Base-by-base conservation (phyloP, 2,113 vertebrate genomes). In the Lophochroa leadbeateri region DNA sequence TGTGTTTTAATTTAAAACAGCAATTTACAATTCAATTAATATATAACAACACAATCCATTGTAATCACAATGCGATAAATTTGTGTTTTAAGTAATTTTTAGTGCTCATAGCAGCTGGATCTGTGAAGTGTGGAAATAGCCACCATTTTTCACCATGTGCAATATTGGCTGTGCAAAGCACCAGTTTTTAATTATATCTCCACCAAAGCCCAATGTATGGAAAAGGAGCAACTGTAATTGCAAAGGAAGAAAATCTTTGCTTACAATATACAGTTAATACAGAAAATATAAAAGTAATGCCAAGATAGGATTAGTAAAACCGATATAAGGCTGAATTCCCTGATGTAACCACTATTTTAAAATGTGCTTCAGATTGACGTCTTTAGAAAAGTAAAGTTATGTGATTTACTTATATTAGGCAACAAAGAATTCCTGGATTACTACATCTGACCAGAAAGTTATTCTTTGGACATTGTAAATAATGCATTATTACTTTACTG, bases 61-160 rank as follows among this genome's bases (percentile, higher is more conserved):
- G 96, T 93, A 97, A 97, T 97, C 97, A 92, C 92, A 91, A 88
- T 82, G 95, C 95, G 60, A 98, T 97, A 97, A 96, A 97, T 98
- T 97, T 97, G 96, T 96, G 95, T 97, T 98, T 97, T 98, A 98
- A 98, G 97, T 98, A 97, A 98, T 98, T 98, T 98, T 98, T 98
- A 98, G 97, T 97, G 97, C 95, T 97, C 86, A 80, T 44, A 98
- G 97, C 97, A 97, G 96, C 97, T 97, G 97, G 97, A 92, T 94
- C 98, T 98, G 94, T 97, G 97, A 96, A 97, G 97, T 98, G 98
- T 98, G 97, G 96, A 98, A 98, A 98, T 98, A 97, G 96, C 97
- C 96, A 90, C 94, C 97, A 96, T 98, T 98, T 98, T 98, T 98
- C 97, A 98, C 96, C 78, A 94, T 74, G 96, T 95, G 90, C 86